Conservation (phyloP, 2,888 invertebrate genomes). For the Dicranocentrus wangi region DNA sequence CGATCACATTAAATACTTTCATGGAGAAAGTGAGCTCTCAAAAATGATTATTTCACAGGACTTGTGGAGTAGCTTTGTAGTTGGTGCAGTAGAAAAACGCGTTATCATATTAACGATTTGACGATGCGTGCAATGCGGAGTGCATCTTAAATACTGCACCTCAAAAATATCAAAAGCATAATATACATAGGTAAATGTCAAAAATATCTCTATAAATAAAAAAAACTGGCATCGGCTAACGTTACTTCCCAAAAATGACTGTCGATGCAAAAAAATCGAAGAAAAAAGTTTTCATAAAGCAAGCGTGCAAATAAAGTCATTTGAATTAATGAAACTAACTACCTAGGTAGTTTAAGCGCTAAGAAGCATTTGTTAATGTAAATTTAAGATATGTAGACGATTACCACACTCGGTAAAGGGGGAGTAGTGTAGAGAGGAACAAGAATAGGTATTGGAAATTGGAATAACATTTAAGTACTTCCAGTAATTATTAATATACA, state of each 20-base stretch:
- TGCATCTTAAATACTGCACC: slow-evolving; percentile 30
- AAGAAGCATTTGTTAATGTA: no score
- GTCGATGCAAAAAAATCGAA: slow-evolving; percentile 4
- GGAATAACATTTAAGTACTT: no score
- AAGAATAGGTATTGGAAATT: no score
- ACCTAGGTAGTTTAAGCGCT: no score
- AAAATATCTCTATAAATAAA: slow-evolving; percentile 6
- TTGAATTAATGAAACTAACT: no score
- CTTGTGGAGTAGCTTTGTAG: slow-evolving; percentile 26
- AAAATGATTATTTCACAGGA: slow-evolving; percentile 34
- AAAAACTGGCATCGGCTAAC: not conserved
- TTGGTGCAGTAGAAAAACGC: slow-evolving; percentile 13
- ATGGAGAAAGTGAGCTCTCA: slow-evolving; percentile 19
- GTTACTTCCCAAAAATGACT: not conserved
- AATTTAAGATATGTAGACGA: no score
- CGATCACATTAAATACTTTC: slow-evolving; percentile 39
- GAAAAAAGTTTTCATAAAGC: not conserved
- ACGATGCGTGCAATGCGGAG: not conserved
- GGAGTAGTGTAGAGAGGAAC: no score
- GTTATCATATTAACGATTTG: not conserved
- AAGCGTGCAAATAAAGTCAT: no score
- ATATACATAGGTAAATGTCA: not conserved
- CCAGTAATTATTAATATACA: no score
- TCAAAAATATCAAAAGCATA: slow-evolving; percentile 23
- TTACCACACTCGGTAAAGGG: no score